Evolutionary conservation across 2,113 vertebrate genomes (phyloP).

Genomic region (Corythoichthys intestinalis): DNA sequence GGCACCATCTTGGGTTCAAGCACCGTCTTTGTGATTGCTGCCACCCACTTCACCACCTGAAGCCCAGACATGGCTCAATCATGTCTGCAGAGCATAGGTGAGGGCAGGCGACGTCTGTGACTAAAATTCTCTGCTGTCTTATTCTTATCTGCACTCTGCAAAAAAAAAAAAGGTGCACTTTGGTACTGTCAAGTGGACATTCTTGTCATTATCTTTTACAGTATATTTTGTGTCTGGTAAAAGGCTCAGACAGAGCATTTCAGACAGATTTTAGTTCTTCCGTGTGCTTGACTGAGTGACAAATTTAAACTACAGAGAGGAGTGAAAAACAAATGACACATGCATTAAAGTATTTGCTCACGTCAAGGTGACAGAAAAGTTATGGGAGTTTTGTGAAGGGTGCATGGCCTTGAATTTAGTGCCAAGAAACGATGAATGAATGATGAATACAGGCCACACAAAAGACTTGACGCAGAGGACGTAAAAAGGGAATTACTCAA

Average conservation of each 20-base stretch:
- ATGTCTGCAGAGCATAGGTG: conserved; percentile 17
- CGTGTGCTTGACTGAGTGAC: conserved; percentile 4
- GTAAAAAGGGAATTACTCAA: conserved; percentile 3
- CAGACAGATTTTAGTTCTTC: not conserved
- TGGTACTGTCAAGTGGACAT: conserved; percentile 8
- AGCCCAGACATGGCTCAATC: conserved; percentile 4
- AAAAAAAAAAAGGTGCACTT: conserved; percentile 27
- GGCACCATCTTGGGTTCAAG: conserved; percentile 2
- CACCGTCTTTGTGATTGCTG: conserved; percentile 4
- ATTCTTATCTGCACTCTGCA: conserved; percentile 31
- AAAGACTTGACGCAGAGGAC: no score
- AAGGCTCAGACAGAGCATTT: not conserved
- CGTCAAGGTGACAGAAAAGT: conserved; percentile 33
- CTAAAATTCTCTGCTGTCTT: conserved; percentile 35
- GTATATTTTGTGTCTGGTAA: conserved; percentile 2
- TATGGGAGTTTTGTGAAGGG: conserved; percentile 37
- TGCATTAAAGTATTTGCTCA: conserved; percentile 18
- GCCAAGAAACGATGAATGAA: not conserved
- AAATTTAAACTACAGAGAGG: conserved; percentile 3
- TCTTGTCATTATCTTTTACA: conserved; percentile 19
- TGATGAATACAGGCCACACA: not conserved
- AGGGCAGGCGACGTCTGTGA: conserved; percentile 22
- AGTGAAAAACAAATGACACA: conserved; percentile 19
- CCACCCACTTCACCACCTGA: conserved; percentile 4
- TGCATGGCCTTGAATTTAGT: conserved; percentile 4